Evolutionary conservation across 2,113 vertebrate genomes (phyloP), one percentile per base, ranked within the genome.

Genomic region (Chlorodrepanis virens): DNA sequence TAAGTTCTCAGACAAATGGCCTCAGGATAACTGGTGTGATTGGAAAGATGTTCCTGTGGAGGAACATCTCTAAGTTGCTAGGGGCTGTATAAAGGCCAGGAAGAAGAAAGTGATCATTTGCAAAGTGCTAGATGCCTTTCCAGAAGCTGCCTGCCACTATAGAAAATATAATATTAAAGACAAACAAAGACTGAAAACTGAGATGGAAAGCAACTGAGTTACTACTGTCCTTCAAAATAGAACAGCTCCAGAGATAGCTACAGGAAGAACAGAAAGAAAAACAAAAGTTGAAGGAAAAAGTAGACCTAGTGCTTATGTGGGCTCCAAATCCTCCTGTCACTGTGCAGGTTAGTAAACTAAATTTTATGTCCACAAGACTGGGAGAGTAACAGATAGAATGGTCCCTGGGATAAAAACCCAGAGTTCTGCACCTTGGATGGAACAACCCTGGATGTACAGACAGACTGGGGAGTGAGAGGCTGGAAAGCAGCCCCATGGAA

Each of bases 361-460:
- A 27, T 37, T 27, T 17, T 11, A 31, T 2, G 4, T 44, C 37
- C 33, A 37, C 21, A 33, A 68, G 53, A 19, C 7, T 52, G 9
- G 17, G 45, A 68, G 14, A 6, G 11, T 52, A 44, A 37, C 3
- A 22, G 14, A 22, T 6, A 14, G 7, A 52, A 27, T 59, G 17
- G 31, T 14, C 9, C 31, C 17, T 59, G 17, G 9, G 22, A 31
- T 27, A 44, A 60, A 14, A 68, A 37, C 42, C 2, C 21, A 37
- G 11, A 19, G 2, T 28, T 68, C 53, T 68, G 53, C 22, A 10
- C 27, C 9, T 33, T 37, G 7, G 21, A 18, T 1, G 0, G 0
- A 0, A 0, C 45, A 60, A 0, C 45, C 25, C 37, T 52, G 61
- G 53, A n/a, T n/a, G 8, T 13, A n/a, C 0, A 2, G 31, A 35